phyloP scores from a whole-genome alignment of 2,888 invertebrate species.

The Patella depressa region DNA sequence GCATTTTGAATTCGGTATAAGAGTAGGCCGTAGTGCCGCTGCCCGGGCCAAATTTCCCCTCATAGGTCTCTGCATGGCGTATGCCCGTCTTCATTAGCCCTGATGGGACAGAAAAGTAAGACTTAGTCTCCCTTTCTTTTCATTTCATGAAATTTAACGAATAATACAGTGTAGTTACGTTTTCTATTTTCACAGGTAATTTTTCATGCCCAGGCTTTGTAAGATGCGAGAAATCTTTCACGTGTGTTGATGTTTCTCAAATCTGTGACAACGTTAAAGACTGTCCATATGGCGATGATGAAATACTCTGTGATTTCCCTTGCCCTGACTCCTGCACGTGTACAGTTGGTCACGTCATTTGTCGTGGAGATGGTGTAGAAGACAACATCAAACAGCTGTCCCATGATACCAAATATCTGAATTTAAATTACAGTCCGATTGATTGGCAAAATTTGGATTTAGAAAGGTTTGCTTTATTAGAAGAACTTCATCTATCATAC shows the following conservation, averaged over 20 bases:
- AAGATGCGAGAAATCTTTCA: conserved; percentile 14
- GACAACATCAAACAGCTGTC: not conserved
- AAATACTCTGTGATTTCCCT: conserved; percentile 8
- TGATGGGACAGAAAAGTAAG: too few relatives aligned
- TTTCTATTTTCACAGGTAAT: conserved; percentile 12
- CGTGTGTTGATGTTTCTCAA: conserved; percentile 10
- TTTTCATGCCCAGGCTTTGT: conserved; percentile 18
- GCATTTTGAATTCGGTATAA: too few relatives aligned
- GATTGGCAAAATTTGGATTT: not conserved
- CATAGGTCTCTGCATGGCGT: too few relatives aligned
- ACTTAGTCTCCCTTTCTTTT: too few relatives aligned
- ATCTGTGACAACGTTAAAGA: conserved; percentile 19
- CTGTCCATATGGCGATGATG: conserved; percentile 26
- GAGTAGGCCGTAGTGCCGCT: too few relatives aligned
- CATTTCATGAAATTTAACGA: too few relatives aligned
- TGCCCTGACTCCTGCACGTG: not conserved
- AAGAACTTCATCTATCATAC: not conserved
- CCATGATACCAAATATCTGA: not conserved
- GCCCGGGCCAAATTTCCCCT: too few relatives aligned
- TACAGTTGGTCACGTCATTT: conserved; percentile 1
- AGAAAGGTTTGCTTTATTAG: not conserved
- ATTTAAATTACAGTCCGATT: not conserved
- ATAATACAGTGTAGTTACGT: too few relatives aligned
- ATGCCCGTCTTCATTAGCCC: too few relatives aligned
- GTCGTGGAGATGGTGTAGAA: not conserved